Evolutionary conservation across 2,888 invertebrate species (phyloP), one percentile per base, ranked within the genome.

Genomic region (Rapana venosa): DNA sequence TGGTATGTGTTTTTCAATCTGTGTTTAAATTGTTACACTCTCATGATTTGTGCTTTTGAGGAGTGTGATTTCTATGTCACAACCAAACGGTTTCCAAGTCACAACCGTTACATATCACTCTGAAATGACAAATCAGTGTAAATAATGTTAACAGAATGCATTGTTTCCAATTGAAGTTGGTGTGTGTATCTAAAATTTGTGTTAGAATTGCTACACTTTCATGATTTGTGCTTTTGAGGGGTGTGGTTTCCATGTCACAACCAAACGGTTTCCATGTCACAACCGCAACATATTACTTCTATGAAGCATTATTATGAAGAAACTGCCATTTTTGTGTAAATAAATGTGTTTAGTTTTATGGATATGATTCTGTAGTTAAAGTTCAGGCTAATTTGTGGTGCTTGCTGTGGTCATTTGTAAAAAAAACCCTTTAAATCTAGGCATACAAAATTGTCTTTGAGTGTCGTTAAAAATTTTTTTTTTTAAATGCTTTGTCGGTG

Each of bases 281-380:
- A 74, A 74, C 74, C 74, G n/a, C 8, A n/a, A 74, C n/a, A n/a
- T n/a, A n/a, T 74, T 74, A 30, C 74, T 74, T 74, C 74, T 74
- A 74, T 74, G 8, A 74, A n/a, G 74, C n/a, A 11, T 74, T 74
- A n/a, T 26, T 26, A 74, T 30, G 0, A 13, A 74, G 4, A 8
- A 74, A 74, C 74, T 74, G 11, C 74, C n/a, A 74, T 74, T 74
- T 11, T 74, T 74, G n/a, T 74, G 11, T 74, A 74, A 74, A 74
- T n/a, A 74, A n/a, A 30, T n/a, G 4, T 74, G 74, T n/a, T 26
- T 74, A 13, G 74, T 74, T 26, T 74, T 6, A 74, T 74, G 74
- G n/a, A 74, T 74, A 74, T 74, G n/a, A 74, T 74, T 74, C n/a
- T 74, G 74, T 74, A n/a, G 30, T 30, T n/a, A n/a, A 74, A 74